Percentiles rank a stretch among this genome's conserved stretches.
Conservation (phyloP, 2,797 vertebrate species). For the Peromyscus aztecus region DNA sequence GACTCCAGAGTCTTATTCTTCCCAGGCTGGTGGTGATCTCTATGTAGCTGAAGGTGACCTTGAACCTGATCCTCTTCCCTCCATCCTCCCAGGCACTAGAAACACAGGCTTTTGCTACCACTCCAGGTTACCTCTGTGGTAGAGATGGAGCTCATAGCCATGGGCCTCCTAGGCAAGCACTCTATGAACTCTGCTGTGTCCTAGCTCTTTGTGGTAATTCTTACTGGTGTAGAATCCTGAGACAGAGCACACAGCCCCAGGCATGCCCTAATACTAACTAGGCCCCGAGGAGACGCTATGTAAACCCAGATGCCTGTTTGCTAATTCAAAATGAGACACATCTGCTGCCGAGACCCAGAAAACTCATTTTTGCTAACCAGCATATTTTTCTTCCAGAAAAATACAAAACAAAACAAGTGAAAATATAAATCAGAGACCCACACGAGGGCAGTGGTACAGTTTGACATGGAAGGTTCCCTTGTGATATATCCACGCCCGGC, state of each 20-base stretch:
- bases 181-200: neutral
- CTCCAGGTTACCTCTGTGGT: neutral
- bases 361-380: neutral
- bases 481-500: neutral
- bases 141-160: neutral
- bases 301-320: neutral
- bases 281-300: neutral
- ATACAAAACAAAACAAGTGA: neutral
- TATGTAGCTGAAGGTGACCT: neutral
- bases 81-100: neutral
- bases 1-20: neutral
- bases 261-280: neutral
- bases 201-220: neutral
- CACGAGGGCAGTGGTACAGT: neutral
- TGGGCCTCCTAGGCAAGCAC: neutral
- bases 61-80: neutral
- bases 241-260: neutral
- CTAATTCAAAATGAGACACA: neutral
- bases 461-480: neutral
- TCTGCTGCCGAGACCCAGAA: neutral
- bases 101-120: neutral
- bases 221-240: neutral
- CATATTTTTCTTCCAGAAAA: constrained; percentile 39
- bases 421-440: neutral
- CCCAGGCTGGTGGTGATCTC: neutral